phyloP scores from a whole-genome alignment of 2,113 vertebrate species.

The Myrmecobius fasciatus region DNA sequence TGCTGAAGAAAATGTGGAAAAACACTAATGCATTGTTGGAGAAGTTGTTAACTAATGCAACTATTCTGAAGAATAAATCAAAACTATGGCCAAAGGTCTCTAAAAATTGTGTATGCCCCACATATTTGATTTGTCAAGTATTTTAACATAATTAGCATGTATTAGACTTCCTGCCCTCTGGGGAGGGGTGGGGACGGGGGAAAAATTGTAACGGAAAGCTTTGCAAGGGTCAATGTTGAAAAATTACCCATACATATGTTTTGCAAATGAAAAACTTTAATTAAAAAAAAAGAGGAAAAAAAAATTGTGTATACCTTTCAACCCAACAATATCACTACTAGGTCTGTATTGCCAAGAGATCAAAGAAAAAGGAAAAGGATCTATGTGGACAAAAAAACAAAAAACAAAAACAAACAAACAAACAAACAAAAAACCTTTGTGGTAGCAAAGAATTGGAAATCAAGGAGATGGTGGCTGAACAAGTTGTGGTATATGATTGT shows the following conservation, averaged over 20 bases:
- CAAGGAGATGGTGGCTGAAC: not conserved
- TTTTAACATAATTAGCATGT: no score
- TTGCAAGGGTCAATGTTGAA: no score
- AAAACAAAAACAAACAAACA: no score
- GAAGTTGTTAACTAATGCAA: not conserved
- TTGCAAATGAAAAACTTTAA: no score
- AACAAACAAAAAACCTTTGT: not conserved
- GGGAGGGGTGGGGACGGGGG: no score
- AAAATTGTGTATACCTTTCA: not conserved
- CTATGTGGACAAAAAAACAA: not conserved
- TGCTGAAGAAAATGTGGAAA: not conserved
- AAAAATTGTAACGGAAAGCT: no score
- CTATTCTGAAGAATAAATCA: not conserved
- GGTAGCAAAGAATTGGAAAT: not conserved
- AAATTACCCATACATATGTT: no score
- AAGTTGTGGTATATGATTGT: not conserved
- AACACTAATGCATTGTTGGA: not conserved
- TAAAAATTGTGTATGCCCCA: no score
- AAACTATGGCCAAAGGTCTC: not conserved
- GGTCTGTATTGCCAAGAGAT: not conserved
- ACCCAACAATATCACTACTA: not conserved
- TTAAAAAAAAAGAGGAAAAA: no score
- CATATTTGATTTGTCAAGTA: no score
- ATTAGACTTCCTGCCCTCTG: no score
- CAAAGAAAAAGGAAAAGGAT: not conserved